These are phyloP conservation scores for Heliothis virescens DNA, from an alignment of 1,140 invertebrate species.

Conservation along the genomic window DNA sequence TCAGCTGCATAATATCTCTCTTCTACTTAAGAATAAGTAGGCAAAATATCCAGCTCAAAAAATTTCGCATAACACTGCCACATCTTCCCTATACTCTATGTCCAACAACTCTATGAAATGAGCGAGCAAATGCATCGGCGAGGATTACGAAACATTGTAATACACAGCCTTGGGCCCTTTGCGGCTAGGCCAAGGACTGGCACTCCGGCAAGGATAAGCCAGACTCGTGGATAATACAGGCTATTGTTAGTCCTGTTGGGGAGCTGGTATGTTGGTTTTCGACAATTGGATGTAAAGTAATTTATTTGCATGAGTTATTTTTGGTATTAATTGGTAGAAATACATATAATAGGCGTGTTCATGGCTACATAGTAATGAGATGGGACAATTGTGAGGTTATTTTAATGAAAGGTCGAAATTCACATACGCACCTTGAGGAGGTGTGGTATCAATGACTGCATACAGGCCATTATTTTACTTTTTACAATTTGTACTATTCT, in stretches of 20 bases:
- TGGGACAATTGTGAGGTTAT: too few relatives aligned
- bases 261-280: neutral
- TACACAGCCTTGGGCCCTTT: slow-evolving; percentile 48
- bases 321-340: neutral
- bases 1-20: too few relatives aligned
- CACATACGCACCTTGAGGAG: too few relatives aligned
- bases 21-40: too few relatives aligned
- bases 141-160: slow-evolving; percentile 43
- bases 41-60: neutral
- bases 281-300: neutral
- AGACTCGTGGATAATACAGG: slow-evolving; percentile 14
- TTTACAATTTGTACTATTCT: too few relatives aligned
- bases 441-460: too few relatives aligned
- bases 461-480: too few relatives aligned
- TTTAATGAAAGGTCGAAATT: too few relatives aligned
- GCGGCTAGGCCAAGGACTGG: slow-evolving; percentile 44
- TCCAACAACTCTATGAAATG: slow-evolving; percentile 38
- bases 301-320: neutral
- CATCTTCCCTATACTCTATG: slow-evolving; percentile 16
- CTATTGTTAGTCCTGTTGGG: neutral
- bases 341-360: too few relatives aligned
- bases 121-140: slow-evolving; percentile 46
- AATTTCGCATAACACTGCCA: neutral
- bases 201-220: slow-evolving; percentile 47
- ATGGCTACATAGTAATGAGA: too few relatives aligned